phyloP scores from a whole-genome alignment of 2,888 invertebrate genomes.

The Luperina nickerlii region DNA sequence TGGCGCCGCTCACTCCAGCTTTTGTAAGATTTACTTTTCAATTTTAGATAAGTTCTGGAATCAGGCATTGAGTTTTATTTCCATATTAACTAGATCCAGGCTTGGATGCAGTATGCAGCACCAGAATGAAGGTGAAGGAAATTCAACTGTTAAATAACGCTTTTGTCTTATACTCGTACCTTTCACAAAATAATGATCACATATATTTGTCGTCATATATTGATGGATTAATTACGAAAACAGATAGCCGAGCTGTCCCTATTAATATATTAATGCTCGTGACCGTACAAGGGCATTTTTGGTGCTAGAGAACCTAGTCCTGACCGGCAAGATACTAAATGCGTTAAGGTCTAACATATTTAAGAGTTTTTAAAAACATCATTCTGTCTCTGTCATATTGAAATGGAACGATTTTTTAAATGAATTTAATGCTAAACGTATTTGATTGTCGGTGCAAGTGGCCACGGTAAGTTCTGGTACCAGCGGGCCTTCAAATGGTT shows the following conservation, averaged over 20 bases:
- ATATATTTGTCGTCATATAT: too few species aligned
- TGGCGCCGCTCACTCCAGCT: constrained; percentile 91
- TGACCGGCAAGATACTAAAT: background rate
- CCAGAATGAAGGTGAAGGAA: background rate
- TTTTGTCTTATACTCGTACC: background rate
- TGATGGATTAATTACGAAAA: background rate
- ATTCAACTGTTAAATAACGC: background rate
- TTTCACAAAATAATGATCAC: background rate
- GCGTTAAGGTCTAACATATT: background rate
- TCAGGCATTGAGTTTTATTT: background rate
- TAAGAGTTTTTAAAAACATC: background rate
- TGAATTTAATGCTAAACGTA: background rate
- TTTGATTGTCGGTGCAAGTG: background rate
- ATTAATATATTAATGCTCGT: background rate
- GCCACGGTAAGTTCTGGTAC: background rate
- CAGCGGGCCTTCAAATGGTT: background rate
- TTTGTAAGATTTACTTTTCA: constrained; percentile 81
- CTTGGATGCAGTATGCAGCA: background rate
- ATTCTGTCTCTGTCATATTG: background rate
- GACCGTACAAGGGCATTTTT: background rate
- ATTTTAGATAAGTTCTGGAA: background rate
- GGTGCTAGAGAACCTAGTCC: background rate
- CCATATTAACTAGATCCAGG: background rate
- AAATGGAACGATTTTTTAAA: background rate
- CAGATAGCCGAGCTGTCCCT: background rate